These are phyloP conservation scores for Amblyopsis rosae DNA, from an alignment of 2,113 vertebrate species.

Conservation along the genomic window DNA sequence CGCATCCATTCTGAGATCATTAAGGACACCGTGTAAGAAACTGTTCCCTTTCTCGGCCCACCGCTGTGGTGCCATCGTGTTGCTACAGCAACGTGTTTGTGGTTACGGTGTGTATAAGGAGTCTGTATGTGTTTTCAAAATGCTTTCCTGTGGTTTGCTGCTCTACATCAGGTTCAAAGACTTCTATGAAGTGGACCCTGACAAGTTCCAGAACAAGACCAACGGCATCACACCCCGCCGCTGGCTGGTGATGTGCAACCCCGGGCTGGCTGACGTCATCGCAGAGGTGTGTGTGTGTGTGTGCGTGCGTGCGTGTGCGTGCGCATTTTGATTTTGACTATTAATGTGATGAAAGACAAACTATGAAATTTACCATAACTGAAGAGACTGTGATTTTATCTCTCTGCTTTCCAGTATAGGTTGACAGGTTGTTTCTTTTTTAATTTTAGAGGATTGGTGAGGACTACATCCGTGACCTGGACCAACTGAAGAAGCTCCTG, in stretches of 20 bases:
- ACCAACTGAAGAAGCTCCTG: constrained; percentile 83
- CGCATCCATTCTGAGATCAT: constrained; percentile 92
- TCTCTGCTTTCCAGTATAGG: too few relatives aligned
- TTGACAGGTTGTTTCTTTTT: not conserved
- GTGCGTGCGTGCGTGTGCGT: not conserved
- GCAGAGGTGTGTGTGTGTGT: constrained; percentile 78
- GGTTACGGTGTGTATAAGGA: not conserved
- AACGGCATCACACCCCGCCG: constrained; percentile 91
- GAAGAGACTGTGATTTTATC: too few relatives aligned
- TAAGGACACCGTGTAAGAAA: constrained; percentile 83
- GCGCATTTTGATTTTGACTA: too few relatives aligned
- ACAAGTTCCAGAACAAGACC: constrained; percentile 95
- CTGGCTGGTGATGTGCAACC: constrained; percentile 91
- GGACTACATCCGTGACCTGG: constrained; percentile 84
- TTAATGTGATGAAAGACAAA: not conserved
- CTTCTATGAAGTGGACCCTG: constrained; percentile 87
- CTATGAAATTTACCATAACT: not conserved
- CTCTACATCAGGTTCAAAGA: constrained; percentile 84
- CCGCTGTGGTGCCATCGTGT: not conserved
- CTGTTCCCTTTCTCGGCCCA: not conserved
- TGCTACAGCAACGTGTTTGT: not conserved
- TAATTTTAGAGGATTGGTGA: constrained; percentile 85
- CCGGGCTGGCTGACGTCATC: constrained; percentile 88
- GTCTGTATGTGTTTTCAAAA: not conserved
- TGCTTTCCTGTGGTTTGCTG: not conserved